Evolutionary conservation across 2,113 vertebrate species (phyloP), one percentile per base, ranked within the genome.

Genomic region (Scophthalmus maximus): DNA sequence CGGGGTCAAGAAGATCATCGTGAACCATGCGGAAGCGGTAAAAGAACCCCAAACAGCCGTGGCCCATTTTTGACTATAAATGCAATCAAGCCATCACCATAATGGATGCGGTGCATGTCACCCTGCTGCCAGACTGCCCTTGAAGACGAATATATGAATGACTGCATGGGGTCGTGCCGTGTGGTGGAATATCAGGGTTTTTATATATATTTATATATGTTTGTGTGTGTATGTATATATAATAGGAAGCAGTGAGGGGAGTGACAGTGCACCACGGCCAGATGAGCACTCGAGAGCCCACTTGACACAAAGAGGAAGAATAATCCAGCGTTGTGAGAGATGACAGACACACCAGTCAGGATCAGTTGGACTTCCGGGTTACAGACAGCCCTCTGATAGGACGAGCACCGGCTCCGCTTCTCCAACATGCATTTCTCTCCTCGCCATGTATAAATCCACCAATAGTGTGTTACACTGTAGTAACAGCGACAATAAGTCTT

Each of bases 91-190:
- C 76, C 78, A 87, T 82, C 79, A 82, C 20, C 76, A 59, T 78
- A 83, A 87, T 78, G 79, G 64, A 83, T 60, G 66, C 78, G 55
- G 59, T 52, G 47, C 63, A 71, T 66, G 78, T 81, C 78, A 82
- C 76, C 74, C 76, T 68, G 78, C 3, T 83, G 59, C 50, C 68
- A 83, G 80, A 88, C 50, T 83, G 90, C 82, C 87, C 83, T 85
- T 86, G 83, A 69, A 86, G 57, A 88, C 85, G 63, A 77, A 85
- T 85, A 83, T 52, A 78, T 57, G 27, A 76, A 81, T 71, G 27
- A 76, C 78, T 71, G 75, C 75, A 84, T 86, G 78, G 60, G n/a
- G 73, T 47, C 56, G n/a, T 20, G 58, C 17, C 12, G 49, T n/a
- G 23, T 60, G 59, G 50, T 32, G 65, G 38, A 64, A 58, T 2